These are phyloP conservation scores for Hydroisotoma schaefferi DNA, from an alignment of 2,888 invertebrate species.

Conservation along the genomic window DNA sequence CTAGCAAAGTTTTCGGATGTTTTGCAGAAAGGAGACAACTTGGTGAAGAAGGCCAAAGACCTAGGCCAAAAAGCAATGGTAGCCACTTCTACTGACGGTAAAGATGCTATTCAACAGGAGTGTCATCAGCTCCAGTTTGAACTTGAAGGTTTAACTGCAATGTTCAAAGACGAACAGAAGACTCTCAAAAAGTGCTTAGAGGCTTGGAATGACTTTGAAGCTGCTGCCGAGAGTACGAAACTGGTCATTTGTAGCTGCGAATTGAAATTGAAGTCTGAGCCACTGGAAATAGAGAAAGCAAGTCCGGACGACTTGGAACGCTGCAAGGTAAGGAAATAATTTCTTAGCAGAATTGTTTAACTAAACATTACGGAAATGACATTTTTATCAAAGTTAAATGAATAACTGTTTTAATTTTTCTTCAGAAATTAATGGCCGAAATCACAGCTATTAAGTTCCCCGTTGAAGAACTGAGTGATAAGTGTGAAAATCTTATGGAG, in stretches of 20 bases:
- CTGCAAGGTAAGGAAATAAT: conserved; percentile 55
- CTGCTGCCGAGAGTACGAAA: conserved; percentile 68
- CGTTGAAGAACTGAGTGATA: conserved; percentile 79
- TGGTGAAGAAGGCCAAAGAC: conserved; percentile 70
- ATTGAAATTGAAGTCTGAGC: conserved; percentile 59
- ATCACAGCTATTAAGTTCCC: conserved; percentile 70
- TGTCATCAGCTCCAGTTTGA: conserved; percentile 74
- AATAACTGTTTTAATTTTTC: neutral
- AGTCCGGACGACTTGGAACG: conserved; percentile 72
- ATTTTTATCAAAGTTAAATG: neutral
- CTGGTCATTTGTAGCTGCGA: conserved; percentile 60
- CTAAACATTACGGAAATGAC: too few relatives aligned
- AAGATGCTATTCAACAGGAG: conserved; percentile 75
- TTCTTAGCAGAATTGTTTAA: too few relatives aligned
- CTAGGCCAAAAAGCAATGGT: conserved; percentile 70
- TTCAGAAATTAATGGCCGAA: conserved; percentile 63
- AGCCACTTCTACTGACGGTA: conserved; percentile 77
- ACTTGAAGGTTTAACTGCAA: conserved; percentile 74
- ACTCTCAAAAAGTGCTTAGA: conserved; percentile 70
- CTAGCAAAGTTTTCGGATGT: conserved; percentile 13
- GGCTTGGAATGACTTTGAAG: conserved; percentile 76
- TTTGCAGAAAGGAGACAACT: conserved; percentile 55
- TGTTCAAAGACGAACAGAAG: conserved; percentile 72
- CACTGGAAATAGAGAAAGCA: conserved; percentile 64
- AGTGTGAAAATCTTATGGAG: conserved; percentile 82